Conservation (phyloP, 2,888 invertebrate species). For the Portevinia maculata region DNA sequence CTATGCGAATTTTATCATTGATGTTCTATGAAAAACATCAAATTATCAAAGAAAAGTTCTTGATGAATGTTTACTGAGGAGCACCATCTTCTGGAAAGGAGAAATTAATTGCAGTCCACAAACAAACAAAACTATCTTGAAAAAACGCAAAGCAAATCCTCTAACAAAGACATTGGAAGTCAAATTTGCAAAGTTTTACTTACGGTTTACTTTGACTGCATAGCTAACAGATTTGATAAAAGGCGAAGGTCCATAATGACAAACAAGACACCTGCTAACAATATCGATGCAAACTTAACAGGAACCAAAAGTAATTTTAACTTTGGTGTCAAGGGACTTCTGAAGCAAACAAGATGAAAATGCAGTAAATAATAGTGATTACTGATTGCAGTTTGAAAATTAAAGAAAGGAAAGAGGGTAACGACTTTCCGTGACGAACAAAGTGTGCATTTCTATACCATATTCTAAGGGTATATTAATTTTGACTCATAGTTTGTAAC, state of each 20-base stretch:
- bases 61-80: slow-evolving; percentile 34
- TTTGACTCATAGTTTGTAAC: too few species aligned
- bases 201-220: slow-evolving; percentile 53
- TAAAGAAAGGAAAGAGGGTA: slow-evolving; percentile 79
- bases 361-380: slow-evolving; percentile 74
- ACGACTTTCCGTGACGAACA: slow-evolving; percentile 85
- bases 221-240: slow-evolving; percentile 32
- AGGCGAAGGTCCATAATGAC: slow-evolving; percentile 37
- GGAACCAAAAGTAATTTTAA: slow-evolving; percentile 68
- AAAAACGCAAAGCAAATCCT: slow-evolving; percentile 42
- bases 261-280: slow-evolving; percentile 33
- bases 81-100: slow-evolving; percentile 5
- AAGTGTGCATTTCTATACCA: too few species aligned
- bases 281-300: slow-evolving; percentile 54
- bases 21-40: slow-evolving; percentile 20
- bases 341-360: slow-evolving; percentile 39
- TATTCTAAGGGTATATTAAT: too few species aligned
- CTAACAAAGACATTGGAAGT: slow-evolving; percentile 52
- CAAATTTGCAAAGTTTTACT: slow-evolving; percentile 67
- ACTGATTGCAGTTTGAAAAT: slow-evolving; percentile 18
- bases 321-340: slow-evolving; percentile 60
- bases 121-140: slow-evolving; percentile 20
- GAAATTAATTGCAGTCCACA: slow-evolving; percentile 1
- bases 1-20: slow-evolving; percentile 86
- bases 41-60: slow-evolving; percentile 25